A percentile compares a stretch with the other conserved stretches of the same genome.
Conservation (phyloP, 1,140 invertebrate species). For the Microvelia longipes region DNA sequence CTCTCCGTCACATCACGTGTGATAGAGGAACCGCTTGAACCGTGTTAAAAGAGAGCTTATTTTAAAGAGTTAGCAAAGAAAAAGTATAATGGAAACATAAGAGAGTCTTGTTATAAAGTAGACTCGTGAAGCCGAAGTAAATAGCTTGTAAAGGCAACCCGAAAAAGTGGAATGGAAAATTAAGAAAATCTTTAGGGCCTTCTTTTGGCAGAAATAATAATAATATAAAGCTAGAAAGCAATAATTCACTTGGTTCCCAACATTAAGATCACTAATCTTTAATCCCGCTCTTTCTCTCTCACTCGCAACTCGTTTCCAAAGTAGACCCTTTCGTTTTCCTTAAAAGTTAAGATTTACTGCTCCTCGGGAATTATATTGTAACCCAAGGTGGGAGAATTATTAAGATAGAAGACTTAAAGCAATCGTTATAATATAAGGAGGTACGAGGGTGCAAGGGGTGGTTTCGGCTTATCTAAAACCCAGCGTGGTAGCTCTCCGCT, state of each 20-base stretch:
- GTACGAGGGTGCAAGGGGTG: no score
- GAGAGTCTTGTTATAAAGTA: neutral
- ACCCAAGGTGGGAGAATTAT: constrained; percentile 19
- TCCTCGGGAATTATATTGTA: constrained; percentile 42
- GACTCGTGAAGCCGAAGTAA: neutral
- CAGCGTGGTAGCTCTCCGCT: neutral
- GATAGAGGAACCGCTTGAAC: neutral
- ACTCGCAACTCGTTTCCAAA: neutral
- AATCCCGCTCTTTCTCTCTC: constrained; percentile 40
- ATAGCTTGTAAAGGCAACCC: neutral
- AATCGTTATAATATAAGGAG: constrained; percentile 24
- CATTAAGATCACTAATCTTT: constrained; percentile 58
- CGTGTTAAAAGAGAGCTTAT: neutral
- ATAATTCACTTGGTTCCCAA: constrained; percentile 22
- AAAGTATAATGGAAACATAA: neutral
- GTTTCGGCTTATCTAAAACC: constrained; percentile 17
- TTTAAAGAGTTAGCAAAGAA: neutral
- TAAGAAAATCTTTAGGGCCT: neutral
- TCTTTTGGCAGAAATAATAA: constrained; percentile 10
- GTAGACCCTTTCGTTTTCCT: constrained; percentile 33
- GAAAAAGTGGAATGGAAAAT: neutral
- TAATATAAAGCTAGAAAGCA: constrained; percentile 21
- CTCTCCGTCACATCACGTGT: no score
- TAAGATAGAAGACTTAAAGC: constrained; percentile 23
- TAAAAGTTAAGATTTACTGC: constrained; percentile 56